phyloP scores from a whole-genome alignment of 2,797 vertebrate genomes.

The Adrianichthys oophorus region DNA sequence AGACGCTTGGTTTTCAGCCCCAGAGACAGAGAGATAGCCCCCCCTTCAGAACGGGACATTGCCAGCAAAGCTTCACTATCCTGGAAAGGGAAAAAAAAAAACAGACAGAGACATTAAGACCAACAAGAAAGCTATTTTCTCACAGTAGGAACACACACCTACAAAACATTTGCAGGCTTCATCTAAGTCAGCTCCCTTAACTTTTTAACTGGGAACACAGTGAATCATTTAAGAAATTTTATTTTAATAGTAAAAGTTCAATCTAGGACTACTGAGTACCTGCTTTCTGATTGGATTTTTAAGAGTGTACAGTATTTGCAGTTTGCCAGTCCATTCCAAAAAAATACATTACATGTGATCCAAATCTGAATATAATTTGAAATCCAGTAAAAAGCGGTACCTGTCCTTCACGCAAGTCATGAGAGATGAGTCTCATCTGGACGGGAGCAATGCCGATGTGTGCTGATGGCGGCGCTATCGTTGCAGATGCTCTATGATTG shows the following conservation, averaged over 20 bases:
- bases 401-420: constrained; percentile 90
- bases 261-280: too few relatives aligned
- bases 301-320: constrained; percentile 11
- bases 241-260: too few relatives aligned
- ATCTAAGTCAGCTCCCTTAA: too few relatives aligned
- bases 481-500: constrained; percentile 78
- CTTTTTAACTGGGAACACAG: too few relatives aligned
- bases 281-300: too few relatives aligned
- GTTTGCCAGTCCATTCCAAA: constrained; percentile 23
- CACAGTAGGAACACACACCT: too few relatives aligned
- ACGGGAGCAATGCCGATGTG: constrained; percentile 84
- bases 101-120: background rate
- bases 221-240: too few relatives aligned
- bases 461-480: constrained; percentile 83
- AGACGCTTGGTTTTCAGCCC: constrained; percentile 77
- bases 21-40: constrained; percentile 79
- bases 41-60: constrained; percentile 81
- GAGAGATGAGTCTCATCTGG: constrained; percentile 88
- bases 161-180: too few relatives aligned
- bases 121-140: background rate
- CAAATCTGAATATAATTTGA: constrained; percentile 11
- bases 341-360: background rate
- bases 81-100: constrained; percentile 57
- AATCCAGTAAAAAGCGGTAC: constrained; percentile 62
- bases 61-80: constrained; percentile 83